Evolutionary conservation across 2,888 invertebrate genomes (phyloP).

Genomic region (Tachystola acroxantha): DNA sequence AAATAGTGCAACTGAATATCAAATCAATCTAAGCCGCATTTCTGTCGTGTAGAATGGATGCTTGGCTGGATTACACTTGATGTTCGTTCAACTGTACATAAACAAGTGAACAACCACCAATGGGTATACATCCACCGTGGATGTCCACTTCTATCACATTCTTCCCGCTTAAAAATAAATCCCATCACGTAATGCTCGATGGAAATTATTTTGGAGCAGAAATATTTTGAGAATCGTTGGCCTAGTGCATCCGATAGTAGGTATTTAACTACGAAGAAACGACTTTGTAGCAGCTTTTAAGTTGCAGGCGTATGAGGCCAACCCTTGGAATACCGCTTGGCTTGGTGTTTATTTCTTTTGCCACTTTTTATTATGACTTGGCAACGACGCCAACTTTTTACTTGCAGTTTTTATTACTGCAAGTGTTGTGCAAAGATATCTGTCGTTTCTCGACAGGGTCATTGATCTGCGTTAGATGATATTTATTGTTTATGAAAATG

Average conservation of each 20-base stretch:
- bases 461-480: too few species aligned
- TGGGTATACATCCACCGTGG: too few species aligned
- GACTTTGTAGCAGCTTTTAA: conserved; percentile 43
- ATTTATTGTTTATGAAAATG: not conserved
- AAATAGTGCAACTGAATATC: too few species aligned
- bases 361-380: conserved; percentile 12
- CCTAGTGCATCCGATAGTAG: conserved; percentile 37
- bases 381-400: conserved; percentile 11
- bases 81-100: too few species aligned
- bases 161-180: too few species aligned
- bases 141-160: too few species aligned
- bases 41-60: too few species aligned
- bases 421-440: conserved; percentile 11
- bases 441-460: not conserved
- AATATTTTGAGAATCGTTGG: conserved; percentile 1
- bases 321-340: conserved; percentile 24
- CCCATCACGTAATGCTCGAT: too few species aligned
- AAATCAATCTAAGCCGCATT: too few species aligned
- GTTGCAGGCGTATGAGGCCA: conserved; percentile 25
- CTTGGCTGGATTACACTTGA: too few species aligned
- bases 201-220: too few species aligned
- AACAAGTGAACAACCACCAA: too few species aligned
- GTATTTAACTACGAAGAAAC: conserved; percentile 45
- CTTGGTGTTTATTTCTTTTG: conserved; percentile 30
- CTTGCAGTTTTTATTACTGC: conserved; percentile 12